phyloP scores from a whole-genome alignment of 1,140 invertebrate genomes.

The Heliconius hewitsoni region DNA sequence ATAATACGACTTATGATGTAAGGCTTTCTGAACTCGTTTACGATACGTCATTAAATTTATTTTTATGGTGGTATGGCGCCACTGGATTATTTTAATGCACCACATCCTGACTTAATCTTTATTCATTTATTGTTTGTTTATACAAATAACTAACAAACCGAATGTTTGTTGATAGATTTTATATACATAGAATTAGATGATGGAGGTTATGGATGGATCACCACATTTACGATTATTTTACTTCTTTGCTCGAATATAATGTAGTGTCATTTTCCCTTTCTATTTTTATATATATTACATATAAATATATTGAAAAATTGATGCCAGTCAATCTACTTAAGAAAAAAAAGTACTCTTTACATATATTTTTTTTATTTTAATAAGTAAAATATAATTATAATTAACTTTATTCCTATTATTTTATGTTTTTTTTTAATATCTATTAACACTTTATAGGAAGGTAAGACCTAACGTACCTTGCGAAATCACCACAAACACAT shows the following conservation, averaged over 20 bases:
- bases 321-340: too few relatives aligned
- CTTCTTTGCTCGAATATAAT: too few relatives aligned
- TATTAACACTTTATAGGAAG: neutral
- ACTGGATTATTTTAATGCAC: conserved; percentile 29
- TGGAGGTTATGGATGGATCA: neutral
- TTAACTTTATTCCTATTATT: neutral
- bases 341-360: too few relatives aligned
- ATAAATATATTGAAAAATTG: too few relatives aligned
- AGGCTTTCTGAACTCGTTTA: conserved; percentile 28
- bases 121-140: conserved; percentile 18
- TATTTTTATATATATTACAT: too few relatives aligned
- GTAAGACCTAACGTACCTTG: neutral
- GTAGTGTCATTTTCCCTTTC: too few relatives aligned
- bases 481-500: neutral
- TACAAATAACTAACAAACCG: neutral
- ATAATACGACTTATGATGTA: conserved; percentile 9
- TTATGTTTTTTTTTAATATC: neutral
- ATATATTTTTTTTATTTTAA: too few relatives aligned
- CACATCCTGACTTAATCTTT: conserved; percentile 21
- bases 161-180: neutral
- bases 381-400: too few relatives aligned
- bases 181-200: neutral
- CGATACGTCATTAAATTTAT: conserved; percentile 31
- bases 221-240: too few relatives aligned
- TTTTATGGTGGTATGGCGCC: conserved; percentile 36